A percentile compares a stretch with the other conserved stretches of the same genome.
phyloP scores from a whole-genome alignment of 2,888 invertebrate genomes.

The Clusia tigrina region DNA sequence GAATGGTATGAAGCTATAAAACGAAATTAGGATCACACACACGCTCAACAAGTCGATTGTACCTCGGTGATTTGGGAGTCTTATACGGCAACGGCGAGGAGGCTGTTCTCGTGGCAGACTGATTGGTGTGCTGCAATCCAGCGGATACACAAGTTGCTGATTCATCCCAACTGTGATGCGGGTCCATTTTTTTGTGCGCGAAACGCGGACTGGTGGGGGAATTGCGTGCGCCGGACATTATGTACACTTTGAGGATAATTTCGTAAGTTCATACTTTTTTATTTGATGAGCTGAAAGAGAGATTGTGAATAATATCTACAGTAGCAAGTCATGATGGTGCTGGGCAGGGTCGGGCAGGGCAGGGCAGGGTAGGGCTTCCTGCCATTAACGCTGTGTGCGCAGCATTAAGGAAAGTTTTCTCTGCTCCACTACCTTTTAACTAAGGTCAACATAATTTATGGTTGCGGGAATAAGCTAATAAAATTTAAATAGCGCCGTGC shows the following conservation, averaged over 20 bases:
- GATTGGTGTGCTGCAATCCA: conserved; percentile 33
- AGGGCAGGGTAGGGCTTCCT: background rate
- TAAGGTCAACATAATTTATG: conserved; percentile 53
- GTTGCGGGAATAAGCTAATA: conserved; percentile 52
- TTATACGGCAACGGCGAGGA: conserved; percentile 57
- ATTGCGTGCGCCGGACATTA: conserved; percentile 36
- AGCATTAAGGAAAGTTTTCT: background rate
- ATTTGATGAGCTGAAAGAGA: background rate
- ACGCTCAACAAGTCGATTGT: conserved; percentile 23
- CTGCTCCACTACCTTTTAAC: conserved; percentile 21
- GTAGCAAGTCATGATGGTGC: too few relatives aligned
- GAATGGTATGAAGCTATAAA: conserved; percentile 5
- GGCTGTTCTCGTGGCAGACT: conserved; percentile 40
- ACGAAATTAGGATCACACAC: conserved; percentile 7
- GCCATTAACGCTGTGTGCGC: too few relatives aligned
- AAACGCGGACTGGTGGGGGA: conserved; percentile 35
- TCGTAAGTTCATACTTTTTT: background rate
- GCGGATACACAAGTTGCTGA: conserved; percentile 16
- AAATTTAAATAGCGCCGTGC: conserved; percentile 32
- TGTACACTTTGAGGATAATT: background rate
- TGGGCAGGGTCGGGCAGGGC: too few relatives aligned
- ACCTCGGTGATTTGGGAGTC: conserved; percentile 61
- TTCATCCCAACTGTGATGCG: conserved; percentile 51
- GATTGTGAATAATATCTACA: too few relatives aligned
- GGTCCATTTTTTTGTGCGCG: conserved; percentile 33